A percentile compares a stretch with the other conserved stretches of the same genome.
Evolutionary conservation across 2,888 invertebrate genomes (phyloP).

Genomic region (Hirtodrosophila histrioides): DNA sequence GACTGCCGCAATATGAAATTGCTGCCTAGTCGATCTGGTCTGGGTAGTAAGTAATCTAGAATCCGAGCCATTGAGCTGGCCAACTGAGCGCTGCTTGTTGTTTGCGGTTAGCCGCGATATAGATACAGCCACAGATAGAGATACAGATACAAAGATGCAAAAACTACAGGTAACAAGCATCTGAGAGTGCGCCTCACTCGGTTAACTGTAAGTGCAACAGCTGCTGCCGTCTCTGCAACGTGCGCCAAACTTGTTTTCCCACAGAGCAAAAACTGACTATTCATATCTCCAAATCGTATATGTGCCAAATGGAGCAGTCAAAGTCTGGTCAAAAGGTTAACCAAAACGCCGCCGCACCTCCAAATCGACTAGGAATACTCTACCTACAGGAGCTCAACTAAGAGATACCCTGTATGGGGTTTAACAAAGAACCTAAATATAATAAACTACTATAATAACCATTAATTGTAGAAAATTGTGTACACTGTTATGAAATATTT

Average conservation of each 20-base stretch:
- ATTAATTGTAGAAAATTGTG: too few relatives aligned
- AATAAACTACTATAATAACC: too few relatives aligned
- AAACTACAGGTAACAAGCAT: conserved; percentile 53
- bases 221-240: conserved; percentile 29
- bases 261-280: conserved; percentile 25
- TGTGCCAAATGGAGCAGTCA: conserved; percentile 61
- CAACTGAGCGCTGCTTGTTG: conserved; percentile 49
- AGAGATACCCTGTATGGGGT: conserved; percentile 12
- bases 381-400: not conserved
- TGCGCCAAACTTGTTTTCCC: conserved; percentile 51
- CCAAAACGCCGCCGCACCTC: conserved; percentile 61
- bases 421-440: too few relatives aligned
- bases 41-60: conserved; percentile 61
- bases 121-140: conserved; percentile 30
- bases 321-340: conserved; percentile 76
- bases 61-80: conserved; percentile 43
- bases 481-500: too few relatives aligned
- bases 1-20: conserved; percentile 66
- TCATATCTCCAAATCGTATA: conserved; percentile 24
- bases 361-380: not conserved
- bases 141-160: conserved; percentile 3
- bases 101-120: conserved; percentile 73
- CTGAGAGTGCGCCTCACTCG: conserved; percentile 45
- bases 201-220: conserved; percentile 56
- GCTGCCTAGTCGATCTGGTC: conserved; percentile 28